A percentile compares a stretch with the other conserved stretches of the same genome.
Conservation (phyloP, 1,140 invertebrate species). For the Solen grandis region DNA sequence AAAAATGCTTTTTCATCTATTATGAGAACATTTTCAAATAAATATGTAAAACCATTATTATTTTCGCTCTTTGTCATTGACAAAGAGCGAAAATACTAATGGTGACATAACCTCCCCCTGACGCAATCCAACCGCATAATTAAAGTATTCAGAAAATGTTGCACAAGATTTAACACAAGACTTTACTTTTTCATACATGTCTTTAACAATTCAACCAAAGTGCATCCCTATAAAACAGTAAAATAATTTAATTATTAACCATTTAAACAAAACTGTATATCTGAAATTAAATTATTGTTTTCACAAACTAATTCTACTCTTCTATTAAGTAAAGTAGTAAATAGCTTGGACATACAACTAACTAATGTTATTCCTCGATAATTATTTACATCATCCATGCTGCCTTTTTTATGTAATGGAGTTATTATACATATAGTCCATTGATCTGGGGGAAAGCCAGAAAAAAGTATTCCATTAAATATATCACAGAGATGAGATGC, state of each 20-base stretch:
- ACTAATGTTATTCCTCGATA: constrained; percentile 13
- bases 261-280: background rate
- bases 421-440: background rate
- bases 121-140: constrained; percentile 24
- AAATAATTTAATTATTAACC: background rate
- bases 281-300: constrained; percentile 17
- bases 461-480: constrained; percentile 22
- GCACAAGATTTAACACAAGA: constrained; percentile 33
- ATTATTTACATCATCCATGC: constrained; percentile 6
- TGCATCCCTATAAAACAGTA: constrained; percentile 41
- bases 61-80: background rate
- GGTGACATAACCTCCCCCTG: constrained; percentile 33
- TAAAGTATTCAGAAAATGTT: constrained; percentile 32
- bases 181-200: constrained; percentile 44
- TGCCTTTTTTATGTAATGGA: background rate
- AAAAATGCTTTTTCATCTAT: background rate
- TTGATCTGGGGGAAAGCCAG: background rate
- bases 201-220: constrained; percentile 24
- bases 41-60: background rate
- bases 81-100: background rate
- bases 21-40: background rate
- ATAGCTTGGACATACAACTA: constrained; percentile 36
- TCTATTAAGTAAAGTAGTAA: constrained; percentile 21
- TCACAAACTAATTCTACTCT: constrained; percentile 1
- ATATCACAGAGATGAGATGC: background rate